These are phyloP conservation scores for Radopholus similis DNA, from an alignment of 1,140 invertebrate genomes.

Conservation along the genomic window DNA sequence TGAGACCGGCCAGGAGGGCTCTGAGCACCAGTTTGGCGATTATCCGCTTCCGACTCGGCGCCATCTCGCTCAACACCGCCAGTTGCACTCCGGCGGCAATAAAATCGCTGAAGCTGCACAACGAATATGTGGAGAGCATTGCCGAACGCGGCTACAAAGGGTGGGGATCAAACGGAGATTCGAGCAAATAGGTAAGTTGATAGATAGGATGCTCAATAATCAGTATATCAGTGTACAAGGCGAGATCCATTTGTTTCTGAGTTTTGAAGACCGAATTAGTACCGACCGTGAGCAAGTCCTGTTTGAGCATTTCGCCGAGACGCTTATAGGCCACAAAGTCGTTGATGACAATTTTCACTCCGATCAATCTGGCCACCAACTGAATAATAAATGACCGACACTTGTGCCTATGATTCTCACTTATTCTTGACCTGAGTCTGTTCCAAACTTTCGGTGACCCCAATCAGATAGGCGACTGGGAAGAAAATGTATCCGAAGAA, in stretches of 20 bases:
- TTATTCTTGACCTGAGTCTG: neutral
- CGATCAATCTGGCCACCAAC: conserved; percentile 74
- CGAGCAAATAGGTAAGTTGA: neutral
- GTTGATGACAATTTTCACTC: conserved; percentile 81
- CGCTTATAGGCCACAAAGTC: conserved; percentile 81
- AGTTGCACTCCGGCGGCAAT: conserved; percentile 80
- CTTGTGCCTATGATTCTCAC: neutral
- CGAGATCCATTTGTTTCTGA: neutral
- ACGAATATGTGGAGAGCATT: conserved; percentile 81
- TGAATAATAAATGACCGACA: neutral
- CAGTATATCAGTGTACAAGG: neutral
- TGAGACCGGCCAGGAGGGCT: conserved; percentile 37
- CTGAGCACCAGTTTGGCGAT: conserved; percentile 43
- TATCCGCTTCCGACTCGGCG: conserved; percentile 35
- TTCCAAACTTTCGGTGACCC: conserved; percentile 66
- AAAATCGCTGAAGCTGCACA: conserved; percentile 92
- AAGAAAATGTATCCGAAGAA: conserved; percentile 73
- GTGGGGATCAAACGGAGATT: conserved; percentile 53
- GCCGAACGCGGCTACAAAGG: conserved; percentile 63
- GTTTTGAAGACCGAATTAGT: conserved; percentile 21
- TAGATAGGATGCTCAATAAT: neutral
- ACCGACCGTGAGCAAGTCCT: conserved; percentile 57
- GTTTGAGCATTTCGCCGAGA: conserved; percentile 61
- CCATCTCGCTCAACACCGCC: conserved; percentile 62
- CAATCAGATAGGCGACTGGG: conserved; percentile 75